Conservation (phyloP, 2,113 vertebrate species). For the Phyllostomus hastatus region DNA sequence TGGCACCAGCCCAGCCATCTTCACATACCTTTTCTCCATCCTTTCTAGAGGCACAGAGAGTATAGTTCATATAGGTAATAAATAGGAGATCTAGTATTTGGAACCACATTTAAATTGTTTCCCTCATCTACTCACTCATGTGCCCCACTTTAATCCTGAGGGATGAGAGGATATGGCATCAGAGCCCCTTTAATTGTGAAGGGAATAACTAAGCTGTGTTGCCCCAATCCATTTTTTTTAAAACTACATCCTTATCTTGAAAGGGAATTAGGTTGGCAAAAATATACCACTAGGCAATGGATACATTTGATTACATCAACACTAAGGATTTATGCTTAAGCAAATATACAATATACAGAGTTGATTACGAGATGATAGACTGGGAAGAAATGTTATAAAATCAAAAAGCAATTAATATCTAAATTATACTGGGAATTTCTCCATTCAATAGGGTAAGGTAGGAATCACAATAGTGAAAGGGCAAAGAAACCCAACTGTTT, state of each 20-base stretch:
- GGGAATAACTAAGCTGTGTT: neutral
- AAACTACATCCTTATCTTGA: neutral
- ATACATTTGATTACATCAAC: neutral
- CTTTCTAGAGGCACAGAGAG: neutral
- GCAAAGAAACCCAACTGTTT: neutral
- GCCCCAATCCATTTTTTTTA: neutral
- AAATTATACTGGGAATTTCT: neutral
- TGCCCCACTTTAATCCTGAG: neutral
- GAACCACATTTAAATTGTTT: neutral
- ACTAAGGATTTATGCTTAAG: neutral
- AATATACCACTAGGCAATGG: neutral
- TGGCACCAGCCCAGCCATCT: neutral
- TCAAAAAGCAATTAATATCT: neutral
- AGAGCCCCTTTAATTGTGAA: neutral
- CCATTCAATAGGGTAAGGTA: neutral
- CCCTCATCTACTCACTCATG: neutral
- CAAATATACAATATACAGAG: neutral
- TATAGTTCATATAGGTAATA: neutral
- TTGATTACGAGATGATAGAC: neutral
- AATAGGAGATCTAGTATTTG: neutral
- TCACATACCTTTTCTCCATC: neutral
- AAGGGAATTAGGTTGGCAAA: neutral
- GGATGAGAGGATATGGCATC: neutral
- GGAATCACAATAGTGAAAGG: neutral
- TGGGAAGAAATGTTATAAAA: neutral